A percentile compares a stretch with the other conserved stretches of the same genome.
Evolutionary conservation across 30 jellyfish, hydroid and myxozoan genomes (phyloP).

Genomic region (Aurelia sp.): DNA sequence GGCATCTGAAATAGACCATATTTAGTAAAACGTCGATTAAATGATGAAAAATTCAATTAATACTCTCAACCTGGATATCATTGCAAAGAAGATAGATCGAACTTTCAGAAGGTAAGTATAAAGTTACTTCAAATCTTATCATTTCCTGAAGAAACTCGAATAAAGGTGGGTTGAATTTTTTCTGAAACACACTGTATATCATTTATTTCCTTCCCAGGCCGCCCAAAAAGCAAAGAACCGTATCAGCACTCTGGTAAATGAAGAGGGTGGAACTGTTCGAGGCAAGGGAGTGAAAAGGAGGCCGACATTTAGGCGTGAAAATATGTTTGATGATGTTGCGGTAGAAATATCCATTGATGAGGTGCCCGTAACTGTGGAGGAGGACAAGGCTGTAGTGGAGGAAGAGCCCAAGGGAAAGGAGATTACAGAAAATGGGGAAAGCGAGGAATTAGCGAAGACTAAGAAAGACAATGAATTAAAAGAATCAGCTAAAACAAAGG

Average conservation of each 20-base stretch:
- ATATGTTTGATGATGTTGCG: slow-evolving; percentile 41
- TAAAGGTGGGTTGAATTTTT: too few species aligned
- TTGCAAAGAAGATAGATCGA: too few species aligned
- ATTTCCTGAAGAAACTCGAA: too few species aligned
- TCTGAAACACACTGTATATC: too few species aligned
- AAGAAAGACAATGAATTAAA: not conserved
- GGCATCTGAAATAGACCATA: too few species aligned
- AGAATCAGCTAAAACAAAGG: not conserved
- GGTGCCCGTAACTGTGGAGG: slow-evolving; percentile 24
- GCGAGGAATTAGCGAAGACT: slow-evolving; percentile 3
- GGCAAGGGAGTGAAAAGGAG: slow-evolving; percentile 58
- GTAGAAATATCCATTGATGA: slow-evolving; percentile 72
- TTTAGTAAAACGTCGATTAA: too few species aligned
- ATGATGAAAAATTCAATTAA: too few species aligned
- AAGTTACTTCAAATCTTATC: too few species aligned
- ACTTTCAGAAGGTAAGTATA: too few species aligned
- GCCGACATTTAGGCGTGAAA: slow-evolving; percentile 74
- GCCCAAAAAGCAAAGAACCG: slow-evolving; percentile 88
- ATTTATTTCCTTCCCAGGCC: slow-evolving; percentile 41
- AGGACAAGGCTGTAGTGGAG: not conserved
- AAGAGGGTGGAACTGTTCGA: slow-evolving; percentile 22
- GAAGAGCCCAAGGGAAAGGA: not conserved
- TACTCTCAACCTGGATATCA: too few species aligned
- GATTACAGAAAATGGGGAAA: not conserved
- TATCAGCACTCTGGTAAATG: slow-evolving; percentile 54